Percentiles rank a stretch among this genome's conserved stretches.
These are phyloP conservation scores for Podabrus alpinus DNA, from an alignment of 2,888 invertebrate species.

Conservation along the genomic window DNA sequence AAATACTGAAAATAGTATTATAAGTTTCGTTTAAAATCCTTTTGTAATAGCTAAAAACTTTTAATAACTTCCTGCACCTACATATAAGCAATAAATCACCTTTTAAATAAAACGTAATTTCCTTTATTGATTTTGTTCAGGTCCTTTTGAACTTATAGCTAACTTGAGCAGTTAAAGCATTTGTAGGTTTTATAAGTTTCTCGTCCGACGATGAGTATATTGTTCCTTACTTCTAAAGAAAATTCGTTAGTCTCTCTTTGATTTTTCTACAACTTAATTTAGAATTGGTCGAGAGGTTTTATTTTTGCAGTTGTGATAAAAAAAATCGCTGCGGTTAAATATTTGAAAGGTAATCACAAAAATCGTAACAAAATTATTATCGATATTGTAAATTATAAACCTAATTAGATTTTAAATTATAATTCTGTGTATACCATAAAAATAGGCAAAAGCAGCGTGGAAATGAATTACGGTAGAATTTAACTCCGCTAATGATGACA, in stretches of 20 bases:
- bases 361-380: no score
- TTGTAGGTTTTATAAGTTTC: neutral
- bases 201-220: neutral
- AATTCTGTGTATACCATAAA: neutral
- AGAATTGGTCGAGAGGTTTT: neutral
- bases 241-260: neutral
- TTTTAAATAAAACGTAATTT: neutral
- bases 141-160: neutral
- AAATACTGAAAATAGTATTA: neutral
- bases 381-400: neutral
- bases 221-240: neutral
- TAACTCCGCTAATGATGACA: neutral
- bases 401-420: neutral
- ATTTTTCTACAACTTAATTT: neutral
- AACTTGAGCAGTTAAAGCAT: neutral
- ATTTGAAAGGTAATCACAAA: neutral
- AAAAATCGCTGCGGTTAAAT: neutral
- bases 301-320: neutral
- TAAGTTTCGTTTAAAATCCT: neutral
- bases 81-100: neutral
- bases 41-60: neutral
- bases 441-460: no score
- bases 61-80: neutral
- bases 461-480: neutral
- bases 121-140: neutral